Percentiles rank a stretch among this genome's conserved stretches.
phyloP scores from a whole-genome alignment of 92 coral and sea anemone genomes.

The Umimayanthus kanabou region DNA sequence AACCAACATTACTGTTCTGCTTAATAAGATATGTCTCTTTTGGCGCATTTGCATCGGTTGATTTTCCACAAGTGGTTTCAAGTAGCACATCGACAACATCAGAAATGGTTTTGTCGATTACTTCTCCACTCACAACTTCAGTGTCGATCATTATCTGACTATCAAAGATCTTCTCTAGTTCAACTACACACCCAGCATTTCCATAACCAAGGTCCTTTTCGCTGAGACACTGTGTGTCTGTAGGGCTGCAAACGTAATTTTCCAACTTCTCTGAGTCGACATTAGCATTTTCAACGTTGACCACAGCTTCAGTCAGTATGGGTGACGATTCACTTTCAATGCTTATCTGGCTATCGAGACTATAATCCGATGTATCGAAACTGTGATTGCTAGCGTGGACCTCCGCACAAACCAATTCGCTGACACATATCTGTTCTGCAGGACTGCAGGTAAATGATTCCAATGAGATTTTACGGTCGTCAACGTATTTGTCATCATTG shows the following conservation, averaged over 20 bases:
- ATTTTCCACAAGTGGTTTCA: not conserved
- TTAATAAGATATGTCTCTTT: not conserved
- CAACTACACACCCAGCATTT: not conserved
- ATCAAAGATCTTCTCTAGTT: not conserved
- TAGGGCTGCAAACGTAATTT: not conserved
- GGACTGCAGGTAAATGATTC: constrained; percentile 14
- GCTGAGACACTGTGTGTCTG: not conserved
- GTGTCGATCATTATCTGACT: not conserved
- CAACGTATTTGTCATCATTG: not conserved
- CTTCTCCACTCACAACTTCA: not conserved
- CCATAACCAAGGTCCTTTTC: not conserved
- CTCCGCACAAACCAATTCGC: not conserved
- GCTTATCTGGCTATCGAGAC: not conserved
- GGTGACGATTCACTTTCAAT: not conserved
- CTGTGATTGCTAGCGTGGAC: not conserved
- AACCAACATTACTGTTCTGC: not conserved
- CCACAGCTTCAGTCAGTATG: not conserved
- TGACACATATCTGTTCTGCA: not conserved
- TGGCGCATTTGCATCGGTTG: not conserved
- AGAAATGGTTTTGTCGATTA: not conserved
- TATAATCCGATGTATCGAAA: not conserved
- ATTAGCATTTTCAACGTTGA: not conserved
- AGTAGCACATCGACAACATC: not conserved
- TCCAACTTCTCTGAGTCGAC: not conserved
- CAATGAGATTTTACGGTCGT: not conserved